Conservation (phyloP, 1,140 invertebrate species). For the Spodoptera litura region DNA sequence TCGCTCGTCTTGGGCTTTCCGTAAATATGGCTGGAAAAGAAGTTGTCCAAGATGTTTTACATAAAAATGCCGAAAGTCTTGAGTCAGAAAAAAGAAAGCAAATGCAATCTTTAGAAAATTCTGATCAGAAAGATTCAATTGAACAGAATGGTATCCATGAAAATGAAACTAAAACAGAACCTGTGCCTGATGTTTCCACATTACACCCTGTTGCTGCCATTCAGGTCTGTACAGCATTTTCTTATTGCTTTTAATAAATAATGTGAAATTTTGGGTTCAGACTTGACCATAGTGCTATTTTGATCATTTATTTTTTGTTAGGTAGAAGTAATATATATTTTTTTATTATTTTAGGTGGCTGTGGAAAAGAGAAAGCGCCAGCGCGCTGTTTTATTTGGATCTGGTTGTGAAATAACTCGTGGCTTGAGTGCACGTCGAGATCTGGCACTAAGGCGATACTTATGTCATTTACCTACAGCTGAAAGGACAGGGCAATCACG, state of each 20-base stretch:
- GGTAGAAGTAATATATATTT: conserved; percentile 7
- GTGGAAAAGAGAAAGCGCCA: conserved; percentile 82
- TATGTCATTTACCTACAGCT: conserved; percentile 88
- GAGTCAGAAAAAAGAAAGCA: conserved; percentile 54
- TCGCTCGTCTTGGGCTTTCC: conserved; percentile 91
- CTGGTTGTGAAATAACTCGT: conserved; percentile 84
- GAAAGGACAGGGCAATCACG: conserved; percentile 82
- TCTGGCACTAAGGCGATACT: conserved; percentile 87
- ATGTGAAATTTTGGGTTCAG: too few relatives aligned
- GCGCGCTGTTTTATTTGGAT: conserved; percentile 79
- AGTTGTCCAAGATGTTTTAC: conserved; percentile 87
- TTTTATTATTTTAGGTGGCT: conserved; percentile 72
- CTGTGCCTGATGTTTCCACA: conserved; percentile 63
- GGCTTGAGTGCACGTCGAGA: conserved; percentile 89
- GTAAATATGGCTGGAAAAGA: conserved; percentile 89
- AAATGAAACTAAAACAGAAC: conserved; percentile 54
- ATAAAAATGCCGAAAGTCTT: conserved; percentile 82
- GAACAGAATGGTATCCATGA: conserved; percentile 59
- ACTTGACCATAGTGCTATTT: too few relatives aligned
- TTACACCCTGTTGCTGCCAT: conserved; percentile 88
- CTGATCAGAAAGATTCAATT: conserved; percentile 45
- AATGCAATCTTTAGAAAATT: conserved; percentile 48
- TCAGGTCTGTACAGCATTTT: conserved; percentile 78
- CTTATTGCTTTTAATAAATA: neutral
- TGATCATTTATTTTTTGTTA: too few relatives aligned